Evolutionary conservation across 2,888 invertebrate species (phyloP), one percentile per base, ranked within the genome.

Genomic region (Drosophila parthenogenetica): DNA sequence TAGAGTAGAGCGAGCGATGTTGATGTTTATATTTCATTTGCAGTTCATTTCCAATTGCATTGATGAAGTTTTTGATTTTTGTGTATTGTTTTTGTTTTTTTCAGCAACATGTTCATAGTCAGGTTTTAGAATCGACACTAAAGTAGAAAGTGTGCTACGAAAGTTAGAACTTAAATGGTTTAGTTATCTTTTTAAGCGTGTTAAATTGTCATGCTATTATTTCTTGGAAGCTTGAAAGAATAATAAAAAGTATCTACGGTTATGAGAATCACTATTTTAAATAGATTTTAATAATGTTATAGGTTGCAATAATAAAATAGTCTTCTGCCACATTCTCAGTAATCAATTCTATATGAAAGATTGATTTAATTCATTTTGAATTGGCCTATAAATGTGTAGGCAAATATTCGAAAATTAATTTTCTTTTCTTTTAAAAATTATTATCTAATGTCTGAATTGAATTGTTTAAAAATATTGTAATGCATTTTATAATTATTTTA

Each of bases 31-130:
- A 16, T 40, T 60, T 65, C 53, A 25, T 57, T 67, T 73, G 73
- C 60, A 59, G 45, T 69, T 81, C 62, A 48, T 57, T 57, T 83
- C 87, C 89, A 83, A 83, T 83, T 81, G 75, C 73, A 73, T 81
- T 78, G 78, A 81, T 87, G 87, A 75, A 68, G 45, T 49, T 65
- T 63, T 69, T 61, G 43, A 51, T 22, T 37, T 61, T 49, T 63
- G 45, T 32, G 25, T 70, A 49, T 67, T 48, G 14, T 55, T 66
- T 60, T 62, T 64, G 62, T 53, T 69, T 67, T 68, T 69, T 69
- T 50, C 87, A 78, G 90, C 91, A 83, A 87, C 90, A 90, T 90
- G 90, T 90, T 90, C 91, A 90, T 90, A 90, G 90, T 84, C 90
- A 88, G 89, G 81, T 74, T 79, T 74, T 64, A 86, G 75, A 82